A percentile compares a stretch with the other conserved stretches of the same genome.
phyloP scores from a whole-genome alignment of 1,140 invertebrate genomes.

The Zaprionus nigranus region DNA sequence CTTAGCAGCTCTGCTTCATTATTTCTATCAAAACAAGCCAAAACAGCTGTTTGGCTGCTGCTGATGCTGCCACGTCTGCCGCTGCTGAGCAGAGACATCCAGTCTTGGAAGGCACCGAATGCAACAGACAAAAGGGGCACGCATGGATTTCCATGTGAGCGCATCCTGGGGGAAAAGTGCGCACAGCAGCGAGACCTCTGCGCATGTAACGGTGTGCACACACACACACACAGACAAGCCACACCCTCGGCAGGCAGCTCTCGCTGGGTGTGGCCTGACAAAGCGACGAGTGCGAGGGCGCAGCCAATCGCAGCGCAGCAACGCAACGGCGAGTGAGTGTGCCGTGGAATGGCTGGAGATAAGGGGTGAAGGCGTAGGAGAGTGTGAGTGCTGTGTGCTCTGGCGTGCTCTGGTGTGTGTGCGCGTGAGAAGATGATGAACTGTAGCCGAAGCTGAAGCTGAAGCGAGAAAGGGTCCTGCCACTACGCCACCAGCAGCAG shows the following conservation, averaged over 20 bases:
- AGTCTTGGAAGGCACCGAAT: constrained; percentile 44
- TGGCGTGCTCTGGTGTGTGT: constrained; percentile 12
- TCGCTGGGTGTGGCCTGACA: constrained; percentile 47
- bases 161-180: constrained; percentile 65
- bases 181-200: constrained; percentile 43
- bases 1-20: constrained; percentile 21
- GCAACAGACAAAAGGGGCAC: constrained; percentile 63
- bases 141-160: constrained; percentile 14
- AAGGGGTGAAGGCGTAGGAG: constrained; percentile 35
- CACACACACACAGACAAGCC: constrained; percentile 14
- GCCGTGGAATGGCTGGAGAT: constrained; percentile 69
- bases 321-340: constrained; percentile 47
- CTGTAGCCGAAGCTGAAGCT: constrained; percentile 9
- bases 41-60: constrained; percentile 65
- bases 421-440: constrained; percentile 54
- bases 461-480: constrained; percentile 25
- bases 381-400: neutral
- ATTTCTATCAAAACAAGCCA: constrained; percentile 39
- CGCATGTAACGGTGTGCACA: constrained; percentile 53
- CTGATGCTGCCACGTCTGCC: constrained; percentile 14
- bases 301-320: constrained; percentile 53
- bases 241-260: constrained; percentile 44
- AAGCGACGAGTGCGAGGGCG: constrained; percentile 56
- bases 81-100: constrained; percentile 15
- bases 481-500: constrained; percentile 10